These are phyloP conservation scores for Copsychus sechellarum DNA, from an alignment of 2,113 vertebrate species.

Conservation along the genomic window DNA sequence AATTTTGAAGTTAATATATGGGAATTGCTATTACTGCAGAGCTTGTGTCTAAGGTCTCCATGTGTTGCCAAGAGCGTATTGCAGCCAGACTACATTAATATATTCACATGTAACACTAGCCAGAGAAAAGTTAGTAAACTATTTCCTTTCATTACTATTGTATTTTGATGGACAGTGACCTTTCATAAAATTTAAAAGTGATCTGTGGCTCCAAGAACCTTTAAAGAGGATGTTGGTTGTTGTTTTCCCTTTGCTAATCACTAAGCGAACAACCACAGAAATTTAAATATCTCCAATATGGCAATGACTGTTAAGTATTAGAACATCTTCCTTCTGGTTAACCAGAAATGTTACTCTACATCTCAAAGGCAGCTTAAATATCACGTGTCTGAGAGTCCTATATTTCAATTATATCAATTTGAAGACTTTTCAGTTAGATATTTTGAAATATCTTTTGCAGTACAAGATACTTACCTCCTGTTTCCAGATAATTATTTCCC, in stretches of 20 bases:
- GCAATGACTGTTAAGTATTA: neutral
- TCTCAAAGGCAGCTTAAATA: neutral
- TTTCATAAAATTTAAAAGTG: neutral
- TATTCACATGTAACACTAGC: neutral
- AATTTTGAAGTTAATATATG: neutral
- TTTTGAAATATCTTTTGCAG: neutral
- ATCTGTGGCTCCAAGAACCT: neutral
- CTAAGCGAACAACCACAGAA: neutral
- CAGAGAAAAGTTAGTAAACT: neutral
- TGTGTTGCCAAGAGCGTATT: neutral
- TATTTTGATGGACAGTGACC: neutral
- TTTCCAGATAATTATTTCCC: neutral
- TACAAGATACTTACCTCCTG: neutral
- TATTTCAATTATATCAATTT: neutral
- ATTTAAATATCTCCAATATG: neutral
- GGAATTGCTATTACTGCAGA: neutral
- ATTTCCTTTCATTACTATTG: neutral
- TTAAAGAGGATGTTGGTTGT: neutral
- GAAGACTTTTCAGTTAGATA: neutral
- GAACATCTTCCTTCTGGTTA: neutral
- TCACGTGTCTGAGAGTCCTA: neutral
- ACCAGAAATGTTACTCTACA: neutral
- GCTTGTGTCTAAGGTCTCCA: neutral
- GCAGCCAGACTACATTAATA: neutral
- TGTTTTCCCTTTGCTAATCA: neutral